A percentile compares a stretch with the other conserved stretches of the same genome.
These are phyloP conservation scores for Riptortus pedestris DNA, from an alignment of 1,140 invertebrate genomes.

Conservation along the genomic window DNA sequence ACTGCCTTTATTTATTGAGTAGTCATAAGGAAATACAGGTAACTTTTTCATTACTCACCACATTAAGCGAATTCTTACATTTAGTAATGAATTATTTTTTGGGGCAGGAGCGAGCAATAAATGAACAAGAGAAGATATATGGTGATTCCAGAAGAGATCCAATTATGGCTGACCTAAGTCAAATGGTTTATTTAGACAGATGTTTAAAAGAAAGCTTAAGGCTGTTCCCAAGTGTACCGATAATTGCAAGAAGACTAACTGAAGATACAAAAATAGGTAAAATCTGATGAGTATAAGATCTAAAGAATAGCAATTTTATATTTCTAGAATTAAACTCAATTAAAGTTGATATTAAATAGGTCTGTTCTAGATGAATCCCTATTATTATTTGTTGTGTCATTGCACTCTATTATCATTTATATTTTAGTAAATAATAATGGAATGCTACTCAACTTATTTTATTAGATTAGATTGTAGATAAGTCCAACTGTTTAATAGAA, in stretches of 20 bases:
- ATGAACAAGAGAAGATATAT: slow-evolving; percentile 36
- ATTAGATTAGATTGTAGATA: no score
- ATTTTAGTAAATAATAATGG: no score
- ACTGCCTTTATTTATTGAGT: slow-evolving; percentile 42
- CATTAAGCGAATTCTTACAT: neutral
- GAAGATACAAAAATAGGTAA: slow-evolving; percentile 29
- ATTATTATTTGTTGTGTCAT: no score
- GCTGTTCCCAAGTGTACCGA: slow-evolving; percentile 43
- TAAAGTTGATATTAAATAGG: no score
- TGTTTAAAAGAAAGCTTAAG: slow-evolving; percentile 39
- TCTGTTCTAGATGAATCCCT: no score
- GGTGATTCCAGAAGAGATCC: slow-evolving; percentile 39
- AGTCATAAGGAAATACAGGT: slow-evolving; percentile 37
- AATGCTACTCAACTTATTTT: no score
- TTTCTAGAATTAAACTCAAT: no score
- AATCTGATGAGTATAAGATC: no score
- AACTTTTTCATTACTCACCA: neutral
- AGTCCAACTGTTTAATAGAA: no score
- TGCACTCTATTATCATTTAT: no score
- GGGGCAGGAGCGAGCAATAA: slow-evolving; percentile 44
- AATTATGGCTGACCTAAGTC: slow-evolving; percentile 30
- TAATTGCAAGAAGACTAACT: slow-evolving; percentile 38
- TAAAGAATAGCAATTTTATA: no score
- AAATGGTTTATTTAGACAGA: slow-evolving; percentile 43
- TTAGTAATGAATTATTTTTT: neutral